Evolutionary conservation across 2,113 vertebrate genomes (phyloP).

Genomic region (Dicentrarchus labrax): DNA sequence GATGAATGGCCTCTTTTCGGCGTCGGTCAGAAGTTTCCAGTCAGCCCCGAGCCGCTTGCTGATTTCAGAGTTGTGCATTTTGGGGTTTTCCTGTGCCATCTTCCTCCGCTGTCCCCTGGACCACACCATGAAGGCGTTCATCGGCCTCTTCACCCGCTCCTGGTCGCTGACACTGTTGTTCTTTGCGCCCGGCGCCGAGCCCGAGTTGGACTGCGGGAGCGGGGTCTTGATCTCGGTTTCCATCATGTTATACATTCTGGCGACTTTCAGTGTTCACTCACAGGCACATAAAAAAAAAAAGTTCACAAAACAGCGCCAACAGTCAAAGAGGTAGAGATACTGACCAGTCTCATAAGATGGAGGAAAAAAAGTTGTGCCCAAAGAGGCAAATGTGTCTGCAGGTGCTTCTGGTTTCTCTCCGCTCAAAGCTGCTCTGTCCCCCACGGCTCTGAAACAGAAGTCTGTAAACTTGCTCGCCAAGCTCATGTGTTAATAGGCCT

Average conservation of each 20-base stretch:
- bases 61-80: slow-evolving; percentile 99
- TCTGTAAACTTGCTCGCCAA: slow-evolving; percentile 84
- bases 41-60: slow-evolving; percentile 97
- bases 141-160: slow-evolving; percentile 96
- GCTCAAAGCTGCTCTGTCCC: slow-evolving; percentile 62
- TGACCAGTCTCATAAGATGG: slow-evolving; percentile 60
- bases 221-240: slow-evolving; percentile 94
- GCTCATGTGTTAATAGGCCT: slow-evolving; percentile 85
- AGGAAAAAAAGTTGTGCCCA: slow-evolving; percentile 58
- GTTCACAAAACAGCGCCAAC: slow-evolving; percentile 54
- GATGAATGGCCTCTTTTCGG: slow-evolving; percentile 98
- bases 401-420: slow-evolving; percentile 65
- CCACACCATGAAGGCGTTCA: slow-evolving; percentile 99
- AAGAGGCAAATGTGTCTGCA: slow-evolving; percentile 55
- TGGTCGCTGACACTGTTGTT: slow-evolving; percentile 87
- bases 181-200: slow-evolving; percentile 83
- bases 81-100: slow-evolving; percentile 99
- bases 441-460: slow-evolving; percentile 79
- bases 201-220: slow-evolving; percentile 87
- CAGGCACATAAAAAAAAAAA: slow-evolving; percentile 61
- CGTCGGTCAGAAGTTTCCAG: slow-evolving; percentile 98
- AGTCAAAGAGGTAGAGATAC: slow-evolving; percentile 71
- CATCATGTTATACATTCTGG: slow-evolving; percentile 95
- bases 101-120: slow-evolving; percentile 96
- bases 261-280: slow-evolving; percentile 69